Base-by-base conservation (phyloP, 2,113 vertebrate genomes). In the Eulemur macaco region DNA sequence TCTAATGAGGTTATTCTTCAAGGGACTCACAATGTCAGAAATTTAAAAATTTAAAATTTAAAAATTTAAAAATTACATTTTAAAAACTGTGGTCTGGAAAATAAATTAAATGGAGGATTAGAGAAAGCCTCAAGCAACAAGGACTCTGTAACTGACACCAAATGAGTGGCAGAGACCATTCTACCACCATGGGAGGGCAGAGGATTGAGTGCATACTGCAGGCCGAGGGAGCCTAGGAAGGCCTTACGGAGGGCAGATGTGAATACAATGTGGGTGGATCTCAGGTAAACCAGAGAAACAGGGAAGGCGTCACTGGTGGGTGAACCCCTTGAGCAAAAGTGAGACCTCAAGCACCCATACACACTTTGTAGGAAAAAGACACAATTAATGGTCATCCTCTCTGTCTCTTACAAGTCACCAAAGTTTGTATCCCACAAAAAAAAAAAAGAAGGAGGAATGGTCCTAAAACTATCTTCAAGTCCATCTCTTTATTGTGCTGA, bases 31-130 rank as follows among this genome's bases (percentile, higher is more conserved):
- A 47, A 8, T 66, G 6, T 47, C 71, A 74, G 71, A 29, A 17
- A 47, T 76, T 47, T 47, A 17, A 47, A 47, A 39, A 39, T 39
- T 39, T 39, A 39, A 39, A 39, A 39, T 39, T 39, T 39, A 39
- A 39, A 39, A 39, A 39, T 39, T 39, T 39, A 17, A 47, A 47
- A 47, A 76, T 29, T 31, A 29, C 37, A 77, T 80, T 92, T 93
- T 64, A 4, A 34, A 83, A 96, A 77, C 13, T 13, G 1, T 66
- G 23, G 9, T 42, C 9, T 94, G 60, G 68, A 71, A 77, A 91
- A 27, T 45, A 97, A 93, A 93, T 31, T 56, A 27, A 25, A 9
- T 8, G 74, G 29, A 89, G 25, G 47, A 63, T 88, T 29, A 50
- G 11, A 42, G 60, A 91, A 95, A 64, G 11, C 13, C 3, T 45